Base-by-base conservation (phyloP, 2,113 vertebrate species). In the Numida meleagris region DNA sequence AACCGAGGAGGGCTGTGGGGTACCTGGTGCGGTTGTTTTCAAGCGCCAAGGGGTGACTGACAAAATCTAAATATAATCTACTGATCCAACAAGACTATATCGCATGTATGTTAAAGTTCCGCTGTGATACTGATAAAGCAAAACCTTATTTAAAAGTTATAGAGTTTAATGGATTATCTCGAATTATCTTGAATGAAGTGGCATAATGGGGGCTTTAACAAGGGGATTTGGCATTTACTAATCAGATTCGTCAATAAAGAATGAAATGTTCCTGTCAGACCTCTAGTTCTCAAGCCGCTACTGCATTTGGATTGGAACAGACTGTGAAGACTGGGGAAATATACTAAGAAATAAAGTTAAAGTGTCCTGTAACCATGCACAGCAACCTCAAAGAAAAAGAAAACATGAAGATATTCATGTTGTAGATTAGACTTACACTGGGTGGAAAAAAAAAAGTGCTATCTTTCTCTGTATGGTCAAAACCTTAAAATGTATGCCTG, bases 361-460 rank as follows among this genome's bases (percentile, higher is more conserved):
- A 83, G 29, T 11, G 17, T 66, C 29, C 3, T 2, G 34, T 31
- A 42, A 13, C 24, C 3, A 8, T 65, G 58, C 29, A 80, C 4
- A 8, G 14, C 55, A 71, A 58, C 31, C 29, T 82, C 19, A 45
- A 9, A 50, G 31, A 33, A 57, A 57, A 33, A 57, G 9, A 29
- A 31, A 55, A 5, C 7, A 34, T 45, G n/a, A 38, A 88, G 16
- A 31, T 70, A 51, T 1, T 58, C 0, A 6, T 1, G 0, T 74
- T 76, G 12, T 78, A 70, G 10, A 40, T 11, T 87, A 24, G 9
- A 23, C 4, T 72, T 72, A 51, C 17, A 34, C 0, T 71, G 10
- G 5, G 2, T 45, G 11, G 33, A 2, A 12, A 55, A 15, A 34
- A 43, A 45, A 12, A 33, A 50, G 4, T 17, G 24, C 48, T 68